Evolutionary conservation across 92 coral and sea anemone species (phyloP).

Genomic region (Porites cylindrica): DNA sequence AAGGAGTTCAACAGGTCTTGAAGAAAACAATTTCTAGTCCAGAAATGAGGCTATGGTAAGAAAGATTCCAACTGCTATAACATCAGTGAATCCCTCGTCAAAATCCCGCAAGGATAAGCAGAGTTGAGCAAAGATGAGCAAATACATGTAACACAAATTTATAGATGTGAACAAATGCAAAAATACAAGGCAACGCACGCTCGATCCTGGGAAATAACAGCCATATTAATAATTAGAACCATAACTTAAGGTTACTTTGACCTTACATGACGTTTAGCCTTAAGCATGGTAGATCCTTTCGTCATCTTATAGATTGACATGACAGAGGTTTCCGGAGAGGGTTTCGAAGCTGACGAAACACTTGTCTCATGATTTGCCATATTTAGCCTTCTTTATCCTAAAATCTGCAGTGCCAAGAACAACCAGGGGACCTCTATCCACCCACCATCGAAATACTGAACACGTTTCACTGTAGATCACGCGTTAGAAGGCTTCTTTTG

Average conservation of each 20-base stretch:
- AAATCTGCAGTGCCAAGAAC: not conserved
- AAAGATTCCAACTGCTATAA: not conserved
- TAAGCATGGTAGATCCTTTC: constrained; percentile 88
- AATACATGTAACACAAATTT: not conserved
- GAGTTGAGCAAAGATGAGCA: no score
- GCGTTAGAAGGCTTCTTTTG: not conserved
- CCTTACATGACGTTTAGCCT: constrained; percentile 85
- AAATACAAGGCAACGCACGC: not conserved
- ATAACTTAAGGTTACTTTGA: no score
- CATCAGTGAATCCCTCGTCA: no score
- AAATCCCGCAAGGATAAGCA: no score
- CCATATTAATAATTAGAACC: no score
- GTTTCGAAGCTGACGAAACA: not conserved
- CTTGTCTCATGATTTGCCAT: constrained; percentile 25
- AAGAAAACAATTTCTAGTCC: not conserved
- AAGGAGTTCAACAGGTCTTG: no score
- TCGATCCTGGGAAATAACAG: no score
- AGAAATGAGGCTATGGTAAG: not conserved
- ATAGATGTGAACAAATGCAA: not conserved
- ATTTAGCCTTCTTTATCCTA: not conserved
- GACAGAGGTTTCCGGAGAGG: constrained; percentile 13
- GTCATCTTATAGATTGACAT: constrained; percentile 84
- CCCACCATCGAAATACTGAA: not conserved
- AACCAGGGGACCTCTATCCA: not conserved
- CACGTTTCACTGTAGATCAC: not conserved